Conservation (phyloP, 1,140 invertebrate genomes). For the Cardiocondyla obscurior region DNA sequence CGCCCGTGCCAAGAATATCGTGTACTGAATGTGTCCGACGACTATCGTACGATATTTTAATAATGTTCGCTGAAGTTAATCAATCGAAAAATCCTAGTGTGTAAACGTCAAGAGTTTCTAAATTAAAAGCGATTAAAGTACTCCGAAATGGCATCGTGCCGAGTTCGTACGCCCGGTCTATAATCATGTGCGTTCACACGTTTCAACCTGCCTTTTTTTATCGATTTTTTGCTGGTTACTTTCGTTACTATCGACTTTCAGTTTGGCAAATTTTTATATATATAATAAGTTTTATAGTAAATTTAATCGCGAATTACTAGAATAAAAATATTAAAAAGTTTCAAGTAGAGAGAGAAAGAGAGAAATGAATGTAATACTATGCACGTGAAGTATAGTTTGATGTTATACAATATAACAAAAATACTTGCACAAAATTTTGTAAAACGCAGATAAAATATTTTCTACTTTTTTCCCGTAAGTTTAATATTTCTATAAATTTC, state of each 20-base stretch:
- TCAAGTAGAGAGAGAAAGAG: too few species aligned
- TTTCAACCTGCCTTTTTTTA: neutral
- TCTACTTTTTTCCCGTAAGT: neutral
- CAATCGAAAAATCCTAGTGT: neutral
- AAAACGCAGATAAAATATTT: neutral
- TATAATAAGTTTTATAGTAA: too few species aligned
- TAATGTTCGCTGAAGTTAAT: neutral
- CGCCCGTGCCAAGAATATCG: slow-evolving; percentile 74
- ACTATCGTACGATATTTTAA: neutral
- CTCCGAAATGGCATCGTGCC: neutral
- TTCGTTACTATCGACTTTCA: neutral
- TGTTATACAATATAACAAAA: too few species aligned
- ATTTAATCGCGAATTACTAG: too few species aligned
- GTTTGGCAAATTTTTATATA: too few species aligned
- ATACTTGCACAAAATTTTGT: too few species aligned
- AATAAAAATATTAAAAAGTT: too few species aligned
- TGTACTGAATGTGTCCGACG: slow-evolving; percentile 13
- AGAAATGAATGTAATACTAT: too few species aligned
- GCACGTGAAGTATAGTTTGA: too few species aligned
- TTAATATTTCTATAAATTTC: slow-evolving; percentile 3
- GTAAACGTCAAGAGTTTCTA: neutral
- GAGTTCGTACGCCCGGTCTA: neutral
- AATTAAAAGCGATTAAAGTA: neutral
- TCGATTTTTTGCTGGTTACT: too few species aligned
- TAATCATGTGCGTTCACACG: too few species aligned